These are phyloP conservation scores for Aricia agestis DNA, from an alignment of 1,140 invertebrate species.

Conservation along the genomic window DNA sequence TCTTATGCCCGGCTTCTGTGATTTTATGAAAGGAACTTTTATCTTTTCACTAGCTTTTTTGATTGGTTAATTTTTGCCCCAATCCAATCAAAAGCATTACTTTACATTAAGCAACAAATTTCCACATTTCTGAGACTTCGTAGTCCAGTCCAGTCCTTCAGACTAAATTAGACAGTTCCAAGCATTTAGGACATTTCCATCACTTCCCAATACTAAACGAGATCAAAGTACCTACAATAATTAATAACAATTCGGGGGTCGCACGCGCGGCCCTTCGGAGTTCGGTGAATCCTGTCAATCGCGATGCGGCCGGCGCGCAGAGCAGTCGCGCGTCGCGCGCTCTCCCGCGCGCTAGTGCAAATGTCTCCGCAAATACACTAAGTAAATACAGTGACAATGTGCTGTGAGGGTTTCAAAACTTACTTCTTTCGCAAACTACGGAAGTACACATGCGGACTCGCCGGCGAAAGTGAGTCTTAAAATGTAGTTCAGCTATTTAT, in stretches of 20 bases:
- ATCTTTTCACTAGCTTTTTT: too few relatives aligned
- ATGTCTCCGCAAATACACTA: constrained; percentile 6
- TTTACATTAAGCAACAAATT: too few relatives aligned
- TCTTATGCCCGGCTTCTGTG: too few relatives aligned
- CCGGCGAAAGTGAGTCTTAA: constrained; percentile 64
- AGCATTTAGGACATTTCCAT: too few relatives aligned
- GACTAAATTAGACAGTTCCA: too few relatives aligned
- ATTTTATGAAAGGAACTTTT: too few relatives aligned
- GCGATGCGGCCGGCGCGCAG: not conserved
- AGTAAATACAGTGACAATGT: constrained; percentile 33
- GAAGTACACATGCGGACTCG: constrained; percentile 69
- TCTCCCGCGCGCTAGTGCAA: not conserved
- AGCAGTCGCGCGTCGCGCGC: not conserved
- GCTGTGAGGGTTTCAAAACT: constrained; percentile 61
- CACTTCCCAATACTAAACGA: not conserved
- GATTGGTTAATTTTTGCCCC: too few relatives aligned
- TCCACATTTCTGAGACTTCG: too few relatives aligned
- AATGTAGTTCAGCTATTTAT: constrained; percentile 38
- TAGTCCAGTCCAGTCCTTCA: too few relatives aligned
- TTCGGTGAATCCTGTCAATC: not conserved
- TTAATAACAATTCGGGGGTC: constrained; percentile 7
- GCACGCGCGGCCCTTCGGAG: constrained; percentile 4
- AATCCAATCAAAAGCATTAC: too few relatives aligned
- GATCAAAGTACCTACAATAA: constrained; percentile 8
- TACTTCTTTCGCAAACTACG: constrained; percentile 65